Base-by-base conservation (phyloP, 2,113 vertebrate species). In the Willisornis vidua region DNA sequence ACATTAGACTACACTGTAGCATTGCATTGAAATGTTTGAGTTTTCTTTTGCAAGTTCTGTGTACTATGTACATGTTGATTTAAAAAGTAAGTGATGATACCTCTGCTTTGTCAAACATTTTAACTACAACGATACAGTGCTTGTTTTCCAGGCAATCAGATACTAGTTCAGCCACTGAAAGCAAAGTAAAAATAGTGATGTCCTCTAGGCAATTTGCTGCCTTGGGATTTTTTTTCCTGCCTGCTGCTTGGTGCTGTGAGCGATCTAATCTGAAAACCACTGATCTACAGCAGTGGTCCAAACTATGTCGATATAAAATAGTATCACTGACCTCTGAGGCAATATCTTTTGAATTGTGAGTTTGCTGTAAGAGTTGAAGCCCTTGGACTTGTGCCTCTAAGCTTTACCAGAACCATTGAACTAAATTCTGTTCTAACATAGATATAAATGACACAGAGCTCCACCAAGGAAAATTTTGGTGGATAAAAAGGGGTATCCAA, bases 11-110 rank as follows among this genome's bases (percentile, higher is more conserved):
- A 18, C n/a, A 33, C 4, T 0, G 0, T 3, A 81, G 12, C 22
- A 23, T 33, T 78, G 33, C 6, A 16, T 0, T 55, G 67, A 76
- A 75, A 68, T 28, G 12, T 26, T 6, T 87, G 55, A 35, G 14
- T 72, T 88, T 59, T 83, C 39, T 63, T 89, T 88, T 76, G 15
- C 43, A 6, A 61, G n/a, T 61, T 25, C 59, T 39, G 59, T 39
- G 24, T 39, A 19, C 14, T 48, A 5, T 16, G 17, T 39, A 28
- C 18, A 29, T 61, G 83, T 80, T 20, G 12, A 5, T 6, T 24
- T 51, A 19, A 39, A 35, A 10, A 2, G 46, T 48, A 68, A 0
- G 0, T 46, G 10, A 29, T 43, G 18, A 31, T 59, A n/a, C 11
- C 29, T 51, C 54, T 51, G 19, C 31, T 68, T 35, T 12, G 29